Evolutionary conservation across 2,113 vertebrate genomes (phyloP).

Genomic region (Diphyllodes magnificus): DNA sequence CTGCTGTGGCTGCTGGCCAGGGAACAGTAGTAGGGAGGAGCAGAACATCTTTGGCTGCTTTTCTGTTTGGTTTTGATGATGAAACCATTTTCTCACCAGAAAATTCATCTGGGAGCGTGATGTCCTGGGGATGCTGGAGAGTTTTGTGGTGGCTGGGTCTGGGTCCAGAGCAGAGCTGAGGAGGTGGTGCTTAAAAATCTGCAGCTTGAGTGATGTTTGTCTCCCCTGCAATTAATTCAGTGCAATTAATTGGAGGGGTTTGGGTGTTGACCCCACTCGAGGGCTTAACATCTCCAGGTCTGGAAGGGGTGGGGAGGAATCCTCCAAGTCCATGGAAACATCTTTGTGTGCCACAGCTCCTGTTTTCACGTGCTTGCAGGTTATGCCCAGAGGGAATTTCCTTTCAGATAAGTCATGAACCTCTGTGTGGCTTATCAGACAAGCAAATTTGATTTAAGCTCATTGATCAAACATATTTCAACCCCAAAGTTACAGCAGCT

Average conservation of each 20-base stretch:
- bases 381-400: not conserved
- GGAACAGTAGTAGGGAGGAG: not conserved
- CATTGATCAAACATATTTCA: not conserved
- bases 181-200: not conserved
- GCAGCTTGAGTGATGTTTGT: not conserved
- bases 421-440: not conserved
- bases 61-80: not conserved
- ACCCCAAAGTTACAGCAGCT: not conserved
- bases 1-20: not conserved
- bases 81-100: not conserved
- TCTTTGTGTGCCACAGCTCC: not conserved
- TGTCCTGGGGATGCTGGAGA: not conserved
- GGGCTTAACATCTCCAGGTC: not conserved
- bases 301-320: not conserved
- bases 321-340: rapidly evolving
- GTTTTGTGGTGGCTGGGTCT: not conserved
- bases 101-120: not conserved
- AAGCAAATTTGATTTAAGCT: not conserved
- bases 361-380: not conserved
- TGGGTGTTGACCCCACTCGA: not conserved
- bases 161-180: not conserved
- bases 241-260: not conserved
- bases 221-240: not conserved
- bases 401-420: rapidly evolving
- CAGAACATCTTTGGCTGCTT: not conserved